These are phyloP conservation scores for Gymnoscopelus braueri DNA, from an alignment of 2,797 vertebrate species.

Conservation along the genomic window DNA sequence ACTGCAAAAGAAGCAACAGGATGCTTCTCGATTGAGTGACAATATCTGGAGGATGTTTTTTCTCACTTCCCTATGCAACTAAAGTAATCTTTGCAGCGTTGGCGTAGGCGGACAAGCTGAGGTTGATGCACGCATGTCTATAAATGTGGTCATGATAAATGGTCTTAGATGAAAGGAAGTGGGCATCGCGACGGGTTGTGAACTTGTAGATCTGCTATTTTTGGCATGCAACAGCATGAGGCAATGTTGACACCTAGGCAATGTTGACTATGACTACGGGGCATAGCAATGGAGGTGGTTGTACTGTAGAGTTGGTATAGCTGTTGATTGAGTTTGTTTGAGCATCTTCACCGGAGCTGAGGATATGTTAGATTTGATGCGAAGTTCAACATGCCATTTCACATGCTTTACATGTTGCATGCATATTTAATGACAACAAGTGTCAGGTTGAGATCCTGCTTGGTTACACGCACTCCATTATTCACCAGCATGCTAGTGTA, in stretches of 20 bases:
- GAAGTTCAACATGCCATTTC: slow-evolving; percentile 27
- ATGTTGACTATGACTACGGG: slow-evolving; percentile 7
- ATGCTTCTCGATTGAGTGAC: neutral
- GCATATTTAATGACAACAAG: slow-evolving; percentile 49
- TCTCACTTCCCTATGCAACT: neutral
- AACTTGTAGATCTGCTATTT: too few relatives aligned
- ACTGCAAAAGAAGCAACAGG: neutral
- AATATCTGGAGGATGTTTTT: neutral
- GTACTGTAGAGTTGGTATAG: neutral
- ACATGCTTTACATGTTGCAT: slow-evolving; percentile 48
- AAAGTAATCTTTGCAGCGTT: too few relatives aligned
- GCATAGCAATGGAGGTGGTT: neutral
- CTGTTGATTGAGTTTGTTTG: too few relatives aligned
- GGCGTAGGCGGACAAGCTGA: too few relatives aligned
- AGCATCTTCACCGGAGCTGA: slow-evolving; percentile 8
- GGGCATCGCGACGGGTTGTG: too few relatives aligned
- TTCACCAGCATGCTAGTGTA: slow-evolving; percentile 50
- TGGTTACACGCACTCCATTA: slow-evolving; percentile 59
- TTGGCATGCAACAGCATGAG: too few relatives aligned
- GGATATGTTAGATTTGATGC: slow-evolving; percentile 28
- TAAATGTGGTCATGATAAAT: slow-evolving; percentile 5
- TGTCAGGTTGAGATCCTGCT: slow-evolving; percentile 47
- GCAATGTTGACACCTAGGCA: too few relatives aligned
- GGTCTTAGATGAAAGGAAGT: slow-evolving; percentile 5
- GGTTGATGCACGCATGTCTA: too few relatives aligned